A percentile compares a stretch with the other conserved stretches of the same genome.
Evolutionary conservation across 1,140 invertebrate species (phyloP).

Genomic region (Akabosia matsudoensis): DNA sequence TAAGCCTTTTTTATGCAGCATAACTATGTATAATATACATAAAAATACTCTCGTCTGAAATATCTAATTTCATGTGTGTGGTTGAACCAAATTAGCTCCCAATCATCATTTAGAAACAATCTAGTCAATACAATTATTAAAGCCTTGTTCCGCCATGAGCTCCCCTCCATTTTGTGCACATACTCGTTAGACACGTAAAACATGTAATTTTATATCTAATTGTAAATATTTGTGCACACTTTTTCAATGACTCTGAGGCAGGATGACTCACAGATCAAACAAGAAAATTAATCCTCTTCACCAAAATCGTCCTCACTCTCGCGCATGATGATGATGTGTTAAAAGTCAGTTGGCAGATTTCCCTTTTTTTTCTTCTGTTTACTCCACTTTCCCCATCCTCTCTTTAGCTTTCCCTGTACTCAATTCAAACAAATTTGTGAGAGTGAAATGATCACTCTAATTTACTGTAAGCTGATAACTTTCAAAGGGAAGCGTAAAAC

Average conservation of each 20-base stretch:
- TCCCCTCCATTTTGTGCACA: no score
- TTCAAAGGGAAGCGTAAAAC: neutral
- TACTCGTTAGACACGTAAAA: no score
- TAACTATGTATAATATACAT: no score
- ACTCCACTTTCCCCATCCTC: no score
- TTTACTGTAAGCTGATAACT: neutral
- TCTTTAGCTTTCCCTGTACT: neutral
- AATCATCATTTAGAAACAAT: no score
- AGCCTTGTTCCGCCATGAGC: no score
- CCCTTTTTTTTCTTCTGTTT: no score
- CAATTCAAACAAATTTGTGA: neutral
- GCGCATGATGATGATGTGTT: neutral
- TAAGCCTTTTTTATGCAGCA: no score
- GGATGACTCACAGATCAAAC: conserved; percentile 45
- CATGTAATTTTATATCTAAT: neutral
- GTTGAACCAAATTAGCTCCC: no score
- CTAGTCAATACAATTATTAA: no score
- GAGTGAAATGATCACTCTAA: neutral
- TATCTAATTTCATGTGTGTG: no score
- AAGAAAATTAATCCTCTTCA: conserved; percentile 28
- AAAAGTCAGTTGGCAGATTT: neutral
- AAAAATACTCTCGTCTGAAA: no score
- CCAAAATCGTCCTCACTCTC: neutral
- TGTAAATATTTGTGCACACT: conserved; percentile 33
- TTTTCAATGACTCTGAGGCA: conserved; percentile 36